phyloP scores from a whole-genome alignment of 2,113 vertebrate species.

The Puma concolor region DNA sequence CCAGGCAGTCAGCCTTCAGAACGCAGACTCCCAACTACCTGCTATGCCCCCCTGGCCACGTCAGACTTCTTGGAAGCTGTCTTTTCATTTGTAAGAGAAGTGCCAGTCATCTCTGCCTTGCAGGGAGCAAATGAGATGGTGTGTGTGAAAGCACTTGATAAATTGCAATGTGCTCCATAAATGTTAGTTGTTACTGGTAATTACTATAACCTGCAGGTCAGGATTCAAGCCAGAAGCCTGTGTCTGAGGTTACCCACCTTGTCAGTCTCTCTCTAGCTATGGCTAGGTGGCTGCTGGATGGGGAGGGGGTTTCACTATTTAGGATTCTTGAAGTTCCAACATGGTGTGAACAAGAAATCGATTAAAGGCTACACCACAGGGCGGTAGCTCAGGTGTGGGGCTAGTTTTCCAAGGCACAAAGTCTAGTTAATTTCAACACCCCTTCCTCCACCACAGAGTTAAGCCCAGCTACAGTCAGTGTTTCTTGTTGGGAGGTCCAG shows the following conservation, averaged over 20 bases:
- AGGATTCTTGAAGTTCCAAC: conserved; percentile 50
- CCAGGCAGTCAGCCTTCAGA: neutral
- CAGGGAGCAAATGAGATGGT: neutral
- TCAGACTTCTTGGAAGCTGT: neutral
- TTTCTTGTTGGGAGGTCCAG: neutral
- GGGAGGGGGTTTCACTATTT: neutral
- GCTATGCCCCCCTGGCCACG: neutral
- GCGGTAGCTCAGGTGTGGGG: neutral
- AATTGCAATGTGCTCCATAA: neutral
- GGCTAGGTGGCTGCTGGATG: neutral
- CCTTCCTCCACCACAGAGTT: neutral
- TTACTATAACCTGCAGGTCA: conserved; percentile 41
- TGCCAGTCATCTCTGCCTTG: neutral
- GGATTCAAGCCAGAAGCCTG: neutral
- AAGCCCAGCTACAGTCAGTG: neutral
- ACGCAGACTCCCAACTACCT: neutral
- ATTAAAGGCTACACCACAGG: neutral
- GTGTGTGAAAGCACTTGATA: neutral
- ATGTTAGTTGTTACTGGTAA: neutral
- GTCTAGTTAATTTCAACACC: neutral
- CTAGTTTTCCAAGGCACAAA: neutral
- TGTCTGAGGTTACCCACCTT: neutral
- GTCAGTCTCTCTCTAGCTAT: neutral
- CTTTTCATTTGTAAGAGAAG: neutral
- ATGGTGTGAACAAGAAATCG: neutral